A percentile compares a stretch with the other conserved stretches of the same genome.
Evolutionary conservation across 1,140 invertebrate species (phyloP).

Genomic region (Bicyclus anynana): DNA sequence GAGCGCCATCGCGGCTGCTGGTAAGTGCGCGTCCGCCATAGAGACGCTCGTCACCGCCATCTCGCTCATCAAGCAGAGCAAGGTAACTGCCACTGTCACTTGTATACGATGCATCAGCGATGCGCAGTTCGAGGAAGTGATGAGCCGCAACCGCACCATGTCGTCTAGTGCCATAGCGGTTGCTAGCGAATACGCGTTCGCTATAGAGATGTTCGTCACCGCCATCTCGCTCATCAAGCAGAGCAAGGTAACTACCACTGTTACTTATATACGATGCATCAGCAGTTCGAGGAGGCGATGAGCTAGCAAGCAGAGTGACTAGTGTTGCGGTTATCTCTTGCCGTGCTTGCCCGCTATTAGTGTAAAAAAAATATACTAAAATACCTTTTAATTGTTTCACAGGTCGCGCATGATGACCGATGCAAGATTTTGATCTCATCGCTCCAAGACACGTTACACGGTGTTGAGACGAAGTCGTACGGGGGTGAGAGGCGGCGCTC

Average conservation of each 20-base stretch:
- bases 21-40: constrained; percentile 98
- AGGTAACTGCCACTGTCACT: constrained; percentile 73
- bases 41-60: constrained; percentile 99
- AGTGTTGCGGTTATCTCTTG: too few relatives aligned
- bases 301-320: too few relatives aligned
- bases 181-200: constrained; percentile 96
- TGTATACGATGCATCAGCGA: too few relatives aligned
- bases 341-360: too few relatives aligned
- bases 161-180: constrained; percentile 98
- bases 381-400: not conserved
- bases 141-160: constrained; percentile 97
- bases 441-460: constrained; percentile 96
- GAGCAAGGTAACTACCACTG: constrained; percentile 85
- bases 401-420: constrained; percentile 96
- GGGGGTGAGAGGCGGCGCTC: constrained; percentile 84
- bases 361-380: too few relatives aligned
- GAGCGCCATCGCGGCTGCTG: constrained; percentile 96
- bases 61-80: constrained; percentile 98
- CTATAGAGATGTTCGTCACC: constrained; percentile 98
- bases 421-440: constrained; percentile 99
- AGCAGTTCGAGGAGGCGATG: too few relatives aligned
- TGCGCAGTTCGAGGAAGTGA: too few relatives aligned
- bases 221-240: constrained; percentile 99
- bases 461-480: constrained; percentile 98
- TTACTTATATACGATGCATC: too few relatives aligned